Base-by-base conservation (phyloP, 2,888 invertebrate genomes). In the Agapetus fuscipes region DNA sequence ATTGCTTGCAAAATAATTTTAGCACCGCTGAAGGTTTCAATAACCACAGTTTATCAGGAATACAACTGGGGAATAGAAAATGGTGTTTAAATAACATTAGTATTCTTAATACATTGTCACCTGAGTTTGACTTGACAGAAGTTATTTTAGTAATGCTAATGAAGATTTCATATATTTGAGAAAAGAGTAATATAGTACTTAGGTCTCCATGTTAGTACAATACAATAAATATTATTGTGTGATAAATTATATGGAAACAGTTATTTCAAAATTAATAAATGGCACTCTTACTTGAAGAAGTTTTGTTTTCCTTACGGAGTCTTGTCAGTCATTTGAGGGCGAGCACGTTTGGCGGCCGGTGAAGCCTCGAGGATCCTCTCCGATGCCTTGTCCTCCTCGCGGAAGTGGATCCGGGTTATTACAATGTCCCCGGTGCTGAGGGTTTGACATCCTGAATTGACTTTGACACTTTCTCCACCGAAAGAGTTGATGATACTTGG, bases 371-470 rank as follows among this genome's bases (percentile, higher is more conserved):
- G 54, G 40, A 64, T 59, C 49, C 66, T 60, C 50, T 71, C 70
- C 32, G 66, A 64, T 1, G 54, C 49, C 48, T 69, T 71, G 43
- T 70, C 70, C 49, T 71, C 70, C 48, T 71, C 70, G 31, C 67
- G 57, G 56, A 69, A 70, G 52, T 70, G 69, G 54, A 90, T 86
- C 62, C 85, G 83, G 30, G 89, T 90, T 53, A 91, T 88, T 37
- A 90, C 90, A 55, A 93, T 86, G 59, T 91, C 91, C 34, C 91
- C 91, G 12, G 91, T 91, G 58, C 89, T 89, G 31, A 89, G 69
- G 2, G 91, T 91, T 63, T 93, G 91, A 41, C 83, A 81, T 20
- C 78, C 80, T 17, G 40, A 39, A 34, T 42, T 31, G n/a, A 40
- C 41, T 34, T 47, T 38, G 11, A 20, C 20, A 26, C 12, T 13